Conservation (phyloP, 1,140 invertebrate species). For the Choristoneura fumiferana region DNA sequence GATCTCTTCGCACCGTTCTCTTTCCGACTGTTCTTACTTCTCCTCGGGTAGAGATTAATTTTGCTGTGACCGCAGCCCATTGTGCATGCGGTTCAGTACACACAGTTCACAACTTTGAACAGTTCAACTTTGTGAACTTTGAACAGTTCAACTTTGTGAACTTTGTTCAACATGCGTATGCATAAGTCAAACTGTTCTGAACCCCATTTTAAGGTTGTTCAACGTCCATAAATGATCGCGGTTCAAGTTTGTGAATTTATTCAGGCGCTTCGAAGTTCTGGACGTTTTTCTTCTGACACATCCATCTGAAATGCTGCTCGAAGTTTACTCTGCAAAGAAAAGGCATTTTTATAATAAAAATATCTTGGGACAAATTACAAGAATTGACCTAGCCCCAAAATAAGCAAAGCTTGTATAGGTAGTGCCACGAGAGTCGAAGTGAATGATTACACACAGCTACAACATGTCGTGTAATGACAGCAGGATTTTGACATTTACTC, state of each 20-base stretch:
- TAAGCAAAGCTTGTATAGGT: no score
- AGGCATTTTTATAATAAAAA: background rate
- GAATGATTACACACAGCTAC: no score
- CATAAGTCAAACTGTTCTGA: no score
- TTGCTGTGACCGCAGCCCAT: conserved; percentile 79
- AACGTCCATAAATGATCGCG: background rate
- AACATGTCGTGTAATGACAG: no score
- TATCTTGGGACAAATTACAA: no score
- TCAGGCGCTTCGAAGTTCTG: background rate
- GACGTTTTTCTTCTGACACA: background rate
- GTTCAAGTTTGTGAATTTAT: background rate
- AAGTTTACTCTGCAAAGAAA: background rate
- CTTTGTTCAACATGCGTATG: no score
- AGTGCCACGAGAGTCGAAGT: no score
- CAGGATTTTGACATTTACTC: no score
- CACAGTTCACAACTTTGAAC: background rate
- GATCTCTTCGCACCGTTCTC: conserved; percentile 75
- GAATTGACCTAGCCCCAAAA: no score
- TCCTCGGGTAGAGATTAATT: conserved; percentile 75
- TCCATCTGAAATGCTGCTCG: background rate
- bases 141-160: background rate
- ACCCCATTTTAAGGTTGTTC: background rate
- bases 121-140: background rate
- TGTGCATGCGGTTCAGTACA: conserved; percentile 32
- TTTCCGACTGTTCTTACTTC: conserved; percentile 75